Conservation (phyloP, 2,888 invertebrate species). For the Desoria tigrina region DNA sequence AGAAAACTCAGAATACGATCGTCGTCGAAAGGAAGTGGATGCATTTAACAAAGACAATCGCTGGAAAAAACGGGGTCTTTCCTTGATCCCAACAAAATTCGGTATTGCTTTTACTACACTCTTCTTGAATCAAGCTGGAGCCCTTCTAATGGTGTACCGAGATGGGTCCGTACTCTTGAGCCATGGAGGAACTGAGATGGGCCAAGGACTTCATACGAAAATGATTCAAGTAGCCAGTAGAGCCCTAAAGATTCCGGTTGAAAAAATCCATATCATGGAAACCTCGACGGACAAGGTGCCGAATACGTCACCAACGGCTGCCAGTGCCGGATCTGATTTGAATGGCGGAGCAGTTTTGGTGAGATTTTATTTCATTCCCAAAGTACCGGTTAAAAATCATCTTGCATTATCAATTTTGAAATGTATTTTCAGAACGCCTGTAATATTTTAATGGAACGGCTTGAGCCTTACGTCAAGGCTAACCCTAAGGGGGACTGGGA, state of each 20-base stretch:
- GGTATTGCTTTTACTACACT: conserved; percentile 78
- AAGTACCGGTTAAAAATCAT: too few species aligned
- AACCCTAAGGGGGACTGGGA: conserved; percentile 81
- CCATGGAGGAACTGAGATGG: conserved; percentile 82
- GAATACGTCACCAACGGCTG: conserved; percentile 86
- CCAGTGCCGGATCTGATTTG: conserved; percentile 82
- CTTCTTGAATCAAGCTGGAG: conserved; percentile 78
- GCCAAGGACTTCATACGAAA: conserved; percentile 93
- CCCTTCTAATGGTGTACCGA: conserved; percentile 80
- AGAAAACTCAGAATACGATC: conserved; percentile 65
- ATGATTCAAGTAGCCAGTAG: conserved; percentile 81
- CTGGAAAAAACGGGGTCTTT: conserved; percentile 83
- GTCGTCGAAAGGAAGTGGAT: conserved; percentile 64
- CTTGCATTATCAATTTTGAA: neutral
- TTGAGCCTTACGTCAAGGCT: conserved; percentile 72
- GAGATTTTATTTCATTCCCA: conserved; percentile 48
- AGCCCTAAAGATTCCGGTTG: conserved; percentile 68
- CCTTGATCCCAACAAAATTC: conserved; percentile 79
- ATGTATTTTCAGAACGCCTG: conserved; percentile 69
- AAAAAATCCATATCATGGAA: conserved; percentile 79
- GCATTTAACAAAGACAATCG: conserved; percentile 75
- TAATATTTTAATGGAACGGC: conserved; percentile 68
- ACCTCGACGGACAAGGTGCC: conserved; percentile 89
- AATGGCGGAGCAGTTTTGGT: conserved; percentile 87
- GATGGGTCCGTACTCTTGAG: conserved; percentile 62